A percentile compares a stretch with the other conserved stretches of the same genome.
Conservation (phyloP, 2,113 vertebrate genomes). For the Ochotona curzoniae region DNA sequence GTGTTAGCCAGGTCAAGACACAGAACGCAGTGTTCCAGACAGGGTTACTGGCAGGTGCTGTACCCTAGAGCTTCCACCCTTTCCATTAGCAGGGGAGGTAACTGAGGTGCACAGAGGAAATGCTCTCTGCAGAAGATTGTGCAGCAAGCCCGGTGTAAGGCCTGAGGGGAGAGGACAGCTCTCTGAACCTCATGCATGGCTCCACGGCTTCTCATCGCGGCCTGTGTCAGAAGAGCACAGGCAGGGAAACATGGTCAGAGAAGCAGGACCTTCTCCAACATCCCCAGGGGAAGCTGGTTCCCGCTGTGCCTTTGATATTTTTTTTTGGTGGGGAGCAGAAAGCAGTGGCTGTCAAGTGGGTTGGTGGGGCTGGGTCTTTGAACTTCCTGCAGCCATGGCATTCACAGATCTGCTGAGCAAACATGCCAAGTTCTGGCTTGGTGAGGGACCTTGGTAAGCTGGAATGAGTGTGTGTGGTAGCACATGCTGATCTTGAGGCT, state of each 20-base stretch:
- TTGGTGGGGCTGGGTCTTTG: not conserved
- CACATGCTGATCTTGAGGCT: not conserved
- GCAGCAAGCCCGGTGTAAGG: not conserved
- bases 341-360: not conserved
- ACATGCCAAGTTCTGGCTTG: not conserved
- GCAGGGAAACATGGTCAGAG: not conserved
- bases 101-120: not conserved
- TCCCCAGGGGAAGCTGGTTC: not conserved
- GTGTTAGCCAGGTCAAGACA: not conserved
- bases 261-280: not conserved
- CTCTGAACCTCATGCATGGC: not conserved
- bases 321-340: not conserved
- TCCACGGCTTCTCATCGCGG: not conserved
- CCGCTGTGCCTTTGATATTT: not conserved
- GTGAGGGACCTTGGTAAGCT: not conserved
- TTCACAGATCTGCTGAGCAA: not conserved
- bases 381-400: not conserved
- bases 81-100: constrained; percentile 1
- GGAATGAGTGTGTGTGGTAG: not conserved
- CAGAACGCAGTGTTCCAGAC: not conserved
- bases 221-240: not conserved
- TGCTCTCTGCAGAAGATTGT: not conserved
- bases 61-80: not conserved
- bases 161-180: not conserved
- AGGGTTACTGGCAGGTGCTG: not conserved